Evolutionary conservation across 2,888 invertebrate genomes (phyloP).

Genomic region (Frankliniella fusca): DNA sequence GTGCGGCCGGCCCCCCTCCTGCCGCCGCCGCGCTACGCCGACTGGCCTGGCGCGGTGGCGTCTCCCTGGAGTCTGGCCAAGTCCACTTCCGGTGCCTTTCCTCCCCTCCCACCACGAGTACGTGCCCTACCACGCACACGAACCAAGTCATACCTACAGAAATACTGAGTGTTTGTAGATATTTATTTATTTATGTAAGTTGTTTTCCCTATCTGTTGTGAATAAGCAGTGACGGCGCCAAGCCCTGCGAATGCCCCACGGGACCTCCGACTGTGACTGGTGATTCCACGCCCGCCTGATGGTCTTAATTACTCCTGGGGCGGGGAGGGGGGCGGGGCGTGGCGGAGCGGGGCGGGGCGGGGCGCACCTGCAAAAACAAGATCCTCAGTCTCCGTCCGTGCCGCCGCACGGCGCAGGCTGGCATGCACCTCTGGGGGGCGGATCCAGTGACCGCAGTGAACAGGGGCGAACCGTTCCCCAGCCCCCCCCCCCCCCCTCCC

Average conservation of each 20-base stretch:
- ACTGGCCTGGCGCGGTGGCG: no score
- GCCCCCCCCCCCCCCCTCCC: not conserved
- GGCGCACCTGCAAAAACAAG: not conserved
- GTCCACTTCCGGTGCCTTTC: no score
- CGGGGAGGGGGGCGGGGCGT: not conserved
- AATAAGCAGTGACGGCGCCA: slow-evolving; percentile 61
- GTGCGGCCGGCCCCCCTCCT: no score
- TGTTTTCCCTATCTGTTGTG: no score
- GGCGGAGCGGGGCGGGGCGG: not conserved
- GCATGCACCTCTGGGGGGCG: no score
- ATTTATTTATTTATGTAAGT: no score
- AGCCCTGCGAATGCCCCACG: no score
- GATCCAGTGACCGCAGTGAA: not conserved
- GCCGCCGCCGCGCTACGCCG: no score
- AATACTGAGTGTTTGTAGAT: not conserved
- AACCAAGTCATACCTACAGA: not conserved
- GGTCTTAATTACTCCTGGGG: not conserved
- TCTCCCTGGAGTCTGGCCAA: no score
- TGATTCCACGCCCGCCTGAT: not conserved
- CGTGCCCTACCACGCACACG: no score
- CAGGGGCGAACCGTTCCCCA: not conserved
- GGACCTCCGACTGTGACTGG: slow-evolving; percentile 43
- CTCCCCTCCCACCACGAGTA: no score
- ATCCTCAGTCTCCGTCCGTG: not conserved
- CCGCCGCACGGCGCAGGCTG: no score